Evolutionary conservation across 2,888 invertebrate species (phyloP).

Genomic region (Lagria hirta): DNA sequence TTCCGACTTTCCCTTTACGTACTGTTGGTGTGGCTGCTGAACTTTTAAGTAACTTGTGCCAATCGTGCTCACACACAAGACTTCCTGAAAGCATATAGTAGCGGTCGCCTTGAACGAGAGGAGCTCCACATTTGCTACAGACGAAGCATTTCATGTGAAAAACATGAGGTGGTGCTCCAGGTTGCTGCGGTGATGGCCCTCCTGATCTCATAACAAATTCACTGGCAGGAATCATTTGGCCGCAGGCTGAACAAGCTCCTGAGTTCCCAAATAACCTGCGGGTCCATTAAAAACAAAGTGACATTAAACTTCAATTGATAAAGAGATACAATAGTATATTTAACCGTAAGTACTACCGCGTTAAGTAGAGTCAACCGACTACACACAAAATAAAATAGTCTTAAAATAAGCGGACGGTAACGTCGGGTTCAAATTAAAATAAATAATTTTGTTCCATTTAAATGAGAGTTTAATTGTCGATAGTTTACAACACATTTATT

Average conservation of each 20-base stretch:
- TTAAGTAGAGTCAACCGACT: too few species aligned
- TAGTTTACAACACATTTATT: too few species aligned
- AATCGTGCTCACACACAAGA: slow-evolving; percentile 93
- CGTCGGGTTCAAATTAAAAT: too few species aligned
- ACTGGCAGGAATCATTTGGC: slow-evolving; percentile 88
- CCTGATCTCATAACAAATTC: slow-evolving; percentile 91
- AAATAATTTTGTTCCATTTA: too few species aligned
- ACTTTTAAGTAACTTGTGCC: slow-evolving; percentile 87
- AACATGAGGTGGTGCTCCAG: slow-evolving; percentile 67
- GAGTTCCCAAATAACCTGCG: slow-evolving; percentile 87
- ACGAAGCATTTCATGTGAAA: slow-evolving; percentile 96
- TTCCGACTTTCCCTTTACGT: slow-evolving; percentile 86
- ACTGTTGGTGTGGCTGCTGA: slow-evolving; percentile 67
- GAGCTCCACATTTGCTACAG: slow-evolving; percentile 89
- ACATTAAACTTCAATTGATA: slow-evolving; percentile 47
- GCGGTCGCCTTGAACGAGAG: slow-evolving; percentile 88
- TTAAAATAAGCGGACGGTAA: too few species aligned
- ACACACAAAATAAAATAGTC: too few species aligned
- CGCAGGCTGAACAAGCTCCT: slow-evolving; percentile 89
- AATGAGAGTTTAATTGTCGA: too few species aligned
- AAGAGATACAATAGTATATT: too few species aligned
- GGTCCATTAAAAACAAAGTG: slow-evolving; percentile 49
- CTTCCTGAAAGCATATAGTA: slow-evolving; percentile 90
- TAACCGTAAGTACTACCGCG: too few species aligned
- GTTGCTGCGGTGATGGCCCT: slow-evolving; percentile 59